phyloP scores from a whole-genome alignment of 30 jellyfish, hydroid and myxozoan genomes.

The Clytia hemisphaerica region DNA sequence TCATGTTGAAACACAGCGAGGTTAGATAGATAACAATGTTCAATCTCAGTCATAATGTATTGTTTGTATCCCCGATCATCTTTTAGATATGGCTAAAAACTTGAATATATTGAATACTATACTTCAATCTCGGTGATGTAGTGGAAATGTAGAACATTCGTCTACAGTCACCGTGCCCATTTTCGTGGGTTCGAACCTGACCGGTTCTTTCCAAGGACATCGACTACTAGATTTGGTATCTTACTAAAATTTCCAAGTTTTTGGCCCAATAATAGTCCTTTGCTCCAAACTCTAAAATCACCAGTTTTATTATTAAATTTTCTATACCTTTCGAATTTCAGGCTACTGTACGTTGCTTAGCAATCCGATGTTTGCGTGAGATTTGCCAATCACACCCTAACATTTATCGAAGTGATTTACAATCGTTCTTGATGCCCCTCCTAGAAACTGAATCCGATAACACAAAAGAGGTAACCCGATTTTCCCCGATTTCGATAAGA shows the following conservation, averaged over 20 bases:
- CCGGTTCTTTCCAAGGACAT: not conserved
- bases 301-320: not conserved
- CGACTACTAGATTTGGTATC: not conserved
- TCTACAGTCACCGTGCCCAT: not conserved
- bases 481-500: too few relatives aligned
- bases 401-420: slow-evolving; percentile 51
- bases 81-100: too few relatives aligned
- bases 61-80: too few relatives aligned
- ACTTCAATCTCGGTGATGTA: not conserved
- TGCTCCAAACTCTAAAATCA: not conserved
- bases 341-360: slow-evolving; percentile 89
- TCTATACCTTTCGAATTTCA: slow-evolving; percentile 7
- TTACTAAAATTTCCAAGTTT: not conserved
- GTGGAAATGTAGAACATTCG: too few relatives aligned
- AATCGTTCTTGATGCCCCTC: slow-evolving; percentile 40
- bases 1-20: slow-evolving; percentile 61
- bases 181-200: not conserved
- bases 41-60: too few relatives aligned
- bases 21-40: slow-evolving; percentile 5
- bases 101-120: too few relatives aligned
- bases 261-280: not conserved
- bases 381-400: slow-evolving; percentile 65
- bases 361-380: slow-evolving; percentile 84
- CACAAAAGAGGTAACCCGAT: slow-evolving; percentile 75
- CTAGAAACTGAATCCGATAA: slow-evolving; percentile 68